Conservation (phyloP, 2,888 invertebrate genomes). For the Smittia aterrima region DNA sequence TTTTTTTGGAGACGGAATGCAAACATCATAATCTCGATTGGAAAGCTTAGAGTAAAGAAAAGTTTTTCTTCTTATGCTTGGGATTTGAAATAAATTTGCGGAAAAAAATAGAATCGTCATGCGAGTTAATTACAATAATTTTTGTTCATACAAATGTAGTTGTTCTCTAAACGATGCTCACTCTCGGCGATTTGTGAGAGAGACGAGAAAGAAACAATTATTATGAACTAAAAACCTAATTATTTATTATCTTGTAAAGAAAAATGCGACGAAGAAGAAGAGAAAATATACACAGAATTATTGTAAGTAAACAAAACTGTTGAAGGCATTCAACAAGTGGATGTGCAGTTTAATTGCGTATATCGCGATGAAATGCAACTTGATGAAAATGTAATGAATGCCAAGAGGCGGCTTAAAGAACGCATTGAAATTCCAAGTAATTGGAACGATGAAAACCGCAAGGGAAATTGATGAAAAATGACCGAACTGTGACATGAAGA, state of each 20-base stretch:
- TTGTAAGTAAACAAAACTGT: too few species aligned
- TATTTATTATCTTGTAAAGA: slow-evolving; percentile 30
- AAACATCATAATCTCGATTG: too few species aligned
- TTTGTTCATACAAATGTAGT: neutral
- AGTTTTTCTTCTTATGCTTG: too few species aligned
- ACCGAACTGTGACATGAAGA: neutral
- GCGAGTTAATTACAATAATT: slow-evolving; percentile 2
- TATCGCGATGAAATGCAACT: neutral
- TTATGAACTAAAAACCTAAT: slow-evolving; percentile 35
- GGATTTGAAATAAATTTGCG: neutral
- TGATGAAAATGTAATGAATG: too few species aligned
- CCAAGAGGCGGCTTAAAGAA: too few species aligned
- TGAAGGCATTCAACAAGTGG: too few species aligned
- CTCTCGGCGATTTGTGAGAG: neutral
- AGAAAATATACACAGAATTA: slow-evolving; percentile 1
- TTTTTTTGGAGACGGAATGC: too few species aligned
- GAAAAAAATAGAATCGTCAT: neutral
- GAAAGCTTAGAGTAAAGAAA: too few species aligned
- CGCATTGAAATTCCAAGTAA: too few species aligned
- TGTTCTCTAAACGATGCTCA: neutral
- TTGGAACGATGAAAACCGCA: neutral
- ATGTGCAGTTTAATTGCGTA: slow-evolving; percentile 15
- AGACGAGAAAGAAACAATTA: neutral
- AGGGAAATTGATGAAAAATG: neutral
- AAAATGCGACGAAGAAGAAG: neutral